phyloP scores from a whole-genome alignment of 53 echinoderm and acorn worm genomes.

The Stichopus horrens region DNA sequence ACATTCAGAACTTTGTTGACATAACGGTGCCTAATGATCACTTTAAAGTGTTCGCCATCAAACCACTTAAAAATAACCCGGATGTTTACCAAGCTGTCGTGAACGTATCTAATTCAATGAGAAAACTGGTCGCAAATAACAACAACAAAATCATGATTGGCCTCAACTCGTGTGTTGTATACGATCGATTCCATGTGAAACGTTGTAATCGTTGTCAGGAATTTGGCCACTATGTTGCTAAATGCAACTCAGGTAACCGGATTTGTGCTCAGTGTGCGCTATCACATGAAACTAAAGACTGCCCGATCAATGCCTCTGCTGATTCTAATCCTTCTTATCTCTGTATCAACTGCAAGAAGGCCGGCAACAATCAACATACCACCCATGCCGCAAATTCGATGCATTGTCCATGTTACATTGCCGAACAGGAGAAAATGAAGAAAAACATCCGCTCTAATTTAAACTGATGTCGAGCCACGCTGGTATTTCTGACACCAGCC shows the following conservation, averaged over 20 bases:
- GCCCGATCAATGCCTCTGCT: background rate
- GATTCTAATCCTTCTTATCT: background rate
- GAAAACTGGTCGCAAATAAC: background rate
- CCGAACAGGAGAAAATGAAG: no score
- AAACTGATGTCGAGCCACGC: no score
- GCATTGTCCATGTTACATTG: no score
- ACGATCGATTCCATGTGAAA: background rate
- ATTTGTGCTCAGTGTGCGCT: background rate
- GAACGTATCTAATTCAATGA: background rate
- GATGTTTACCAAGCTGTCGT: no score
- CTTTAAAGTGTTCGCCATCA: no score
- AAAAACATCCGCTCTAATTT: no score
- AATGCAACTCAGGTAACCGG: background rate
- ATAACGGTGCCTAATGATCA: no score
- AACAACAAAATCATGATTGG: background rate
- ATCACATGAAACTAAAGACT: background rate
- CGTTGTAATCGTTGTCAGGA: background rate
- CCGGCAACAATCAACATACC: no score
- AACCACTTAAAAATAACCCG: no score
- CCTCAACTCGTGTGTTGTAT: background rate
- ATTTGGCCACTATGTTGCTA: constrained; percentile 1
- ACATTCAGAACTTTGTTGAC: no score
- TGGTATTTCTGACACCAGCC: no score
- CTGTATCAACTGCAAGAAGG: background rate
- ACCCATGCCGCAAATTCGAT: no score